These are phyloP conservation scores for Trachops cirrhosus DNA, from an alignment of 2,797 vertebrate genomes.

Conservation along the genomic window DNA sequence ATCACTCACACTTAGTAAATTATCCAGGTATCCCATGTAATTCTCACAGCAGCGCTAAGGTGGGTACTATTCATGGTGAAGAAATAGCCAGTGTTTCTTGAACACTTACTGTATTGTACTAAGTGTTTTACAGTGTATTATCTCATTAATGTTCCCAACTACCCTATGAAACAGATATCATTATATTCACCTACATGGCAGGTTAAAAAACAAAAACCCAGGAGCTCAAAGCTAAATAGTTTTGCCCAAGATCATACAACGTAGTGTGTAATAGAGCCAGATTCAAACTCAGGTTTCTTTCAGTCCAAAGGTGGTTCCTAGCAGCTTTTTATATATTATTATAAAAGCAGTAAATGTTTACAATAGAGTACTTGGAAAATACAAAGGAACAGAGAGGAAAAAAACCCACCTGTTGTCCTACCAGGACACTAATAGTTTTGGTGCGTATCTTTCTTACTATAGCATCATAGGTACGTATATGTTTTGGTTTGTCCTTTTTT, in stretches of 20 bases:
- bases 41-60: background rate
- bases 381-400: background rate
- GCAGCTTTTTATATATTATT: background rate
- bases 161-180: background rate
- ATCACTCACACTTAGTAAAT: background rate
- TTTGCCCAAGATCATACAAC: background rate
- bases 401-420: background rate
- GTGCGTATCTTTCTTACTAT: background rate
- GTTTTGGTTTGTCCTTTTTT: background rate
- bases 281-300: slow-evolving; percentile 7
- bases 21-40: background rate
- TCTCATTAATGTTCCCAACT: background rate
- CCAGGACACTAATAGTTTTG: background rate
- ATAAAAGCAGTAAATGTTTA: background rate
- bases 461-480: background rate
- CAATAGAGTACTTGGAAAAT: slow-evolving; percentile 16
- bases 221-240: background rate
- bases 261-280: background rate
- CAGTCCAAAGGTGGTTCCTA: background rate
- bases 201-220: background rate
- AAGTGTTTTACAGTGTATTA: background rate
- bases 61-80: background rate
- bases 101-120: background rate
- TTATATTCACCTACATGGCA: background rate
- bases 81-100: slow-evolving; percentile 6